phyloP scores from a whole-genome alignment of 2,888 invertebrate genomes.

The Molorchus minor region DNA sequence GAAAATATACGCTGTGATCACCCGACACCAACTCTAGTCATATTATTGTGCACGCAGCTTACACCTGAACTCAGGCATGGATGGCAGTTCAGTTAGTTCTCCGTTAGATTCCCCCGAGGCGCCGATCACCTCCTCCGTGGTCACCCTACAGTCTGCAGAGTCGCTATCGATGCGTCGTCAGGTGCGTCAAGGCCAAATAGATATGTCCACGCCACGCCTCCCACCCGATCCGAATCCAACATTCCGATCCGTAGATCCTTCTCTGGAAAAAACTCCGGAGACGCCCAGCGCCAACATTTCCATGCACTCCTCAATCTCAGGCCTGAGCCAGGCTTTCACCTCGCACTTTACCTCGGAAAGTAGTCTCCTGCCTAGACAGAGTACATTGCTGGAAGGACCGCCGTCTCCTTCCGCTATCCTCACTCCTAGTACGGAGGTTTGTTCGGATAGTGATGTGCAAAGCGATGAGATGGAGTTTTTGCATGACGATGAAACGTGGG shows the following conservation, averaged over 20 bases:
- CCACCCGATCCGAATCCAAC: conserved; percentile 27
- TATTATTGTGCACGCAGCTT: conserved; percentile 69
- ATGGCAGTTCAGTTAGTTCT: conserved; percentile 80
- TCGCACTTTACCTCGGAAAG: conserved; percentile 57
- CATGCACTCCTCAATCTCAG: conserved; percentile 51
- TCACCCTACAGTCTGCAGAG: conserved; percentile 74
- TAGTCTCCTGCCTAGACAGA: conserved; percentile 50
- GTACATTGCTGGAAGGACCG: conserved; percentile 50
- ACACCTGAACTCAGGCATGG: conserved; percentile 82
- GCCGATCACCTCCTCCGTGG: conserved; percentile 72
- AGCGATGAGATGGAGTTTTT: conserved; percentile 56
- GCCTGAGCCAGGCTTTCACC: conserved; percentile 56
- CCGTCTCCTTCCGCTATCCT: conserved; percentile 69
- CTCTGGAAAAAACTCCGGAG: conserved; percentile 50
- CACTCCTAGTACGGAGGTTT: conserved; percentile 65
- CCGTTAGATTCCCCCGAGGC: conserved; percentile 86
- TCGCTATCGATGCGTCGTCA: conserved; percentile 64
- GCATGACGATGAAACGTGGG: conserved; percentile 59
- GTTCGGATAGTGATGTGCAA: conserved; percentile 54
- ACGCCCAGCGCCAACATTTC: conserved; percentile 73
- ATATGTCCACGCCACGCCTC: conserved; percentile 27
- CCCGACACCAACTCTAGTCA: conserved; percentile 32
- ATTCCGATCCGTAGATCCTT: too few relatives aligned
- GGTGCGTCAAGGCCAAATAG: conserved; percentile 57
- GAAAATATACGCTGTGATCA: conserved; percentile 14